A percentile compares a stretch with the other conserved stretches of the same genome.
Evolutionary conservation across 2,113 vertebrate genomes (phyloP).

Genomic region (Centropristis striata): DNA sequence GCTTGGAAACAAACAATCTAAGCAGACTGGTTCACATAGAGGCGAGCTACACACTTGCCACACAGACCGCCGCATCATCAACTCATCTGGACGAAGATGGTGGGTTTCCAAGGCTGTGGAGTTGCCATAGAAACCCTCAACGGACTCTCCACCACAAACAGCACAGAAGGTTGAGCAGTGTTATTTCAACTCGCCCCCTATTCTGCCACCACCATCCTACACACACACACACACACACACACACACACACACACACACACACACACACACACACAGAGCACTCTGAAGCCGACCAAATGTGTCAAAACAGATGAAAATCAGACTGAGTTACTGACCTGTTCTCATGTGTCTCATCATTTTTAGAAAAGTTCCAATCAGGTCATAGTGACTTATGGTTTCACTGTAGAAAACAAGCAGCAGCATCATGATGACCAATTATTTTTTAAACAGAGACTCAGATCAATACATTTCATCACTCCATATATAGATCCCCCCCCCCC

Average conservation of each 20-base stretch:
- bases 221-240: constrained; percentile 24
- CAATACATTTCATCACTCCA: background rate
- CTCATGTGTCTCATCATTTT: background rate
- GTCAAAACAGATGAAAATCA: constrained; percentile 10
- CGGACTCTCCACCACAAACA: constrained; percentile 57
- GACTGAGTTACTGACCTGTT: background rate
- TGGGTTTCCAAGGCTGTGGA: constrained; percentile 70
- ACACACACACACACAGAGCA: constrained; percentile 48
- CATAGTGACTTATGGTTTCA: background rate
- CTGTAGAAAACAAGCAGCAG: background rate
- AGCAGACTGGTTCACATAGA: constrained; percentile 38
- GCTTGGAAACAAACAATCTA: constrained; percentile 32
- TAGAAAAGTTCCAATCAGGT: constrained; percentile 13
- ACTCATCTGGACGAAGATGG: constrained; percentile 73
- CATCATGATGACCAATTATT: background rate
- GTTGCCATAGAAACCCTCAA: constrained; percentile 80
- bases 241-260: constrained; percentile 54
- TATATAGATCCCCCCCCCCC: too few relatives aligned
- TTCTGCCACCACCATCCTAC: constrained; percentile 41
- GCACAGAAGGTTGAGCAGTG: constrained; percentile 67
- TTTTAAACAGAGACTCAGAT: background rate
- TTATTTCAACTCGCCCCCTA: constrained; percentile 58
- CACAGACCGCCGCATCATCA: constrained; percentile 48
- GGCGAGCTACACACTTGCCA: constrained; percentile 37
- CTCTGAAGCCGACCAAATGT: constrained; percentile 47